These are phyloP conservation scores for Isichthys henryi DNA, from an alignment of 2,113 vertebrate genomes.

Conservation along the genomic window DNA sequence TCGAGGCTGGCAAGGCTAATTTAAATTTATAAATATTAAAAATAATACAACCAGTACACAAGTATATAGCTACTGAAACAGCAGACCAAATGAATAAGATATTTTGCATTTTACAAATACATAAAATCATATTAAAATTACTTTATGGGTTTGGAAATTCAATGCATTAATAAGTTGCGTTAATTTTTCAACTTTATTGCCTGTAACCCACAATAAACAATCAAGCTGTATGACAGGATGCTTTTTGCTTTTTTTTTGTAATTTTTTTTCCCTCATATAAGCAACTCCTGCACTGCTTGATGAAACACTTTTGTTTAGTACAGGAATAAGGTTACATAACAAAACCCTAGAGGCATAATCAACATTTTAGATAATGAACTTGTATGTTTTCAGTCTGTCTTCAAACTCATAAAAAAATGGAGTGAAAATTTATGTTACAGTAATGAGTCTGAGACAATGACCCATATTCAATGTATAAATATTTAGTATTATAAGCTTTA, in stretches of 20 bases:
- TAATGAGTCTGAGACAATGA: not conserved
- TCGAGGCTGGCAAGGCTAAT: not conserved
- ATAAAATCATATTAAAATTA: not conserved
- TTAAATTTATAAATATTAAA: not conserved
- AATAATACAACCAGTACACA: not conserved
- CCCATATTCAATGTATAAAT: not conserved
- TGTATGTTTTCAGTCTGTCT: not conserved
- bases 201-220: not conserved
- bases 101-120: not conserved
- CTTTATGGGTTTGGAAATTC: not conserved
- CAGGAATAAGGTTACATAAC: not conserved
- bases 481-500: not conserved
- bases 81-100: not conserved
- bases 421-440: not conserved
- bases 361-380: not conserved
- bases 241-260: not conserved
- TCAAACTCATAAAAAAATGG: not conserved
- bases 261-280: not conserved
- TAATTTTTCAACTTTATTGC: not conserved
- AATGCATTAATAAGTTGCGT: not conserved
- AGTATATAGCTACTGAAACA: not conserved
- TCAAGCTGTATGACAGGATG: not conserved
- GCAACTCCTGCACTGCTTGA: not conserved
- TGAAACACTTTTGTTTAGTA: not conserved
- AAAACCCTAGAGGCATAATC: not conserved